Evolutionary conservation across 2,888 invertebrate genomes (phyloP), one percentile per base, ranked within the genome.

Genomic region (Chalcis sispes): DNA sequence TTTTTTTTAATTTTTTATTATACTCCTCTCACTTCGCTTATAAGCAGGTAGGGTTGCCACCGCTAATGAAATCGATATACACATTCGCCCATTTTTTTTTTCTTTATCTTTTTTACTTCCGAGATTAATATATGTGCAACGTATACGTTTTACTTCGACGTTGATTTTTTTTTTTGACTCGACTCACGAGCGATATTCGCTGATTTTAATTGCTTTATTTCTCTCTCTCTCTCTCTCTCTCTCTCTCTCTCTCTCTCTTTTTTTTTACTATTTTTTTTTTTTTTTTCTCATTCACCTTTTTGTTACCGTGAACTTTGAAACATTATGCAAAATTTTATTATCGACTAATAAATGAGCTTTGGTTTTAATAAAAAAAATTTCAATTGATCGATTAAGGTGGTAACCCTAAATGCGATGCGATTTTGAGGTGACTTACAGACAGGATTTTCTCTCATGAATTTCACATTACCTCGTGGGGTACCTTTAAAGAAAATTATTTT

Each of bases 381-480:
- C 5, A 36, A 36, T 36, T 7, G 10, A 36, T 36, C 4, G 10
- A 62, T n/a, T 29, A 23, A 23, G 40, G 65, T 70, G 78, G 62
- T 72, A 76, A 54, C 67, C 69, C 62, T 62, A 74, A 58, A 18
- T 73, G 77, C 79, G 46, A 46, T 54, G 73, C 74, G 72, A 79
- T 77, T 69, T 77, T 65, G 72, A 77, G 79, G 84, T 84, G 85
- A 88, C 88, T 88, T 88, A 88, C 88, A 85, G 85, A 83, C 83
- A 79, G 79, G 82, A 79, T 81, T 81, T 85, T 83, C 83, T 85
- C 85, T 85, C 83, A 83, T 80, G 84, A 86, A 84, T 86, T 85
- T 86, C 87, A 87, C 87, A 87, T 78, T 88, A 88, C 88, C 88
- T 88, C 86, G 87, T 87, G 88, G 88, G 84, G 86, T 86, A 88